phyloP scores from a whole-genome alignment of 2,888 invertebrate genomes.

The Polyommatus icarus region DNA sequence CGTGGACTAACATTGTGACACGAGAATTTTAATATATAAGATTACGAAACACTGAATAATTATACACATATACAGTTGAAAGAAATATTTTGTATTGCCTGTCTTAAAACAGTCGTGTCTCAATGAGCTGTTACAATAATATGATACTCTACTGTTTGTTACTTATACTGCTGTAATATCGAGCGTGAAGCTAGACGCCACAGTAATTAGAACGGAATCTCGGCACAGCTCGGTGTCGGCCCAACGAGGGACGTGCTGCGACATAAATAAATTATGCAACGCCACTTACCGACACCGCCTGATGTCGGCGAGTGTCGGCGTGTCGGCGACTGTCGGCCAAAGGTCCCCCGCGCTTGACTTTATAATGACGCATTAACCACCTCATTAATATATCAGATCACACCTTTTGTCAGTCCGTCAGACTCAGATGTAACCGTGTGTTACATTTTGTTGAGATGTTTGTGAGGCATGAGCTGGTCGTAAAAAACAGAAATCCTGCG shows the following conservation, averaged over 20 bases:
- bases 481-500: too few relatives aligned
- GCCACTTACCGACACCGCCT: slow-evolving; percentile 61
- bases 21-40: too few relatives aligned
- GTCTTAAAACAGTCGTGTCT: too few relatives aligned
- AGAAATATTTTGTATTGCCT: too few relatives aligned
- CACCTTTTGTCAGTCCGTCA: slow-evolving; percentile 31
- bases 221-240: slow-evolving; percentile 44
- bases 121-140: neutral
- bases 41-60: too few relatives aligned
- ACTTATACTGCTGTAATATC: neutral
- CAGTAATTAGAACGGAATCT: slow-evolving; percentile 55
- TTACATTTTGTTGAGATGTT: neutral
- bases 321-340: slow-evolving; percentile 32
- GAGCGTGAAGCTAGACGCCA: slow-evolving; percentile 35
- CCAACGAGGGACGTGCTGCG: slow-evolving; percentile 67
- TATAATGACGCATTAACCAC: slow-evolving; percentile 43
- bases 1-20: too few relatives aligned
- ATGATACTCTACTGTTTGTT: neutral
- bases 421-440: neutral
- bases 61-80: too few relatives aligned
- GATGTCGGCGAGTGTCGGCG: slow-evolving; percentile 38
- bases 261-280: slow-evolving; percentile 77
- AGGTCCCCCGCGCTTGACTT: slow-evolving; percentile 39
- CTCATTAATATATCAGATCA: slow-evolving; percentile 36
- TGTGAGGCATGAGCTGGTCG: too few relatives aligned